Conservation (phyloP, 2,113 vertebrate genomes). For the Pteruthius melanotis region DNA sequence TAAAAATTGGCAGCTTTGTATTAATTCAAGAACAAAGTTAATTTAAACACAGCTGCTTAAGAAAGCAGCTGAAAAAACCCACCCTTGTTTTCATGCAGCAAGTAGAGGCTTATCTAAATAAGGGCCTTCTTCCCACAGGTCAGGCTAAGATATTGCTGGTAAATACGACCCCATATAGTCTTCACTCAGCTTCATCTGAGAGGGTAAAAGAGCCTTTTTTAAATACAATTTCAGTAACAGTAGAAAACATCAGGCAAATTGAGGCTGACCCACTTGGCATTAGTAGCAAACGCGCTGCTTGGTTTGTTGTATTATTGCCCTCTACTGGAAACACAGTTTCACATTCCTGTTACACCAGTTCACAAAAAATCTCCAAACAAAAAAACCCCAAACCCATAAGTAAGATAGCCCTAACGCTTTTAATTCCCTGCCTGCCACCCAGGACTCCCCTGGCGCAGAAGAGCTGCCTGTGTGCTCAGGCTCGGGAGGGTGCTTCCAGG, state of each 20-base stretch:
- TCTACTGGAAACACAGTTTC: constrained; percentile 14
- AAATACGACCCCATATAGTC: background rate
- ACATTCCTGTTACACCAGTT: background rate
- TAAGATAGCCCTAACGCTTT: background rate
- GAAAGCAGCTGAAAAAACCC: background rate
- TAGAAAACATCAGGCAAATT: background rate
- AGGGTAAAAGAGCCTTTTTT: background rate
- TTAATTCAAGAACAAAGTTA: background rate
- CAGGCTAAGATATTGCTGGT: background rate
- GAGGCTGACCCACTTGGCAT: background rate
- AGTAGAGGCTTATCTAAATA: background rate
- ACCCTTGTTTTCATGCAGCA: background rate
- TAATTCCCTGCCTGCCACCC: background rate
- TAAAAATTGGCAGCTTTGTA: background rate
- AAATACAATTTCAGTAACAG: background rate
- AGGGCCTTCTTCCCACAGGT: background rate
- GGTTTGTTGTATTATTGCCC: constrained; percentile 5
- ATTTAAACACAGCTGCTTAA: background rate
- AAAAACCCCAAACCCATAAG: background rate
- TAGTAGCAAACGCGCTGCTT: background rate
- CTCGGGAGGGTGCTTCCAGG: background rate
- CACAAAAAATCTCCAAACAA: background rate
- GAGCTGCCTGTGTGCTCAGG: background rate
- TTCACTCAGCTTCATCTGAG: background rate
- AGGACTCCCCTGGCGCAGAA: background rate